Evolutionary conservation across 2,113 vertebrate genomes (phyloP).

Genomic region (Anhinga anhinga): DNA sequence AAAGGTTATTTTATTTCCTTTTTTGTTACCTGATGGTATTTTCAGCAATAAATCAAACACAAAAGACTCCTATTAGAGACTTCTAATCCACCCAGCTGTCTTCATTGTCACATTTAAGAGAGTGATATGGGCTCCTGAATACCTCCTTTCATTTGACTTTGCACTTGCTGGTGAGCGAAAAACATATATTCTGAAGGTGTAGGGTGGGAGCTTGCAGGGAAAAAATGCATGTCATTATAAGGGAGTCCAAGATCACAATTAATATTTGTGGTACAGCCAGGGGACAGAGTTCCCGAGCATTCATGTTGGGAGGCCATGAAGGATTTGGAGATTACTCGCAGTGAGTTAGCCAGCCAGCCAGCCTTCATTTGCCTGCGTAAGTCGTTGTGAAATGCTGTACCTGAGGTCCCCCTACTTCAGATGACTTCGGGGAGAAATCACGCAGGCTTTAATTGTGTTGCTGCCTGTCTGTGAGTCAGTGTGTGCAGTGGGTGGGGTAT

Average conservation of each 20-base stretch:
- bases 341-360: not conserved
- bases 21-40: not conserved
- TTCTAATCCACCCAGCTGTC: not conserved
- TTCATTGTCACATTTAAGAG: not conserved
- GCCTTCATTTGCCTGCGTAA: not conserved
- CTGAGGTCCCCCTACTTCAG: not conserved
- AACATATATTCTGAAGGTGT: not conserved
- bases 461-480: not conserved
- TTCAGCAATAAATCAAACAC: not conserved
- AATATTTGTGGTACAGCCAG: not conserved
- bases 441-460: not conserved
- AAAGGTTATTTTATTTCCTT: not conserved
- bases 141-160: not conserved
- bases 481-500: not conserved
- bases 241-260: conserved; percentile 15
- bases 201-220: not conserved
- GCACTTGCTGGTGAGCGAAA: not conserved
- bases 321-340: not conserved
- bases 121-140: not conserved
- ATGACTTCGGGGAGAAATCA: not conserved
- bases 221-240: not conserved
- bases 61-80: not conserved
- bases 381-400: rapidly evolving
- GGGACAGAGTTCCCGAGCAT: not conserved
- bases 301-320: not conserved